phyloP scores from a whole-genome alignment of 2,113 vertebrate genomes.

The Solenodon paradoxus region DNA sequence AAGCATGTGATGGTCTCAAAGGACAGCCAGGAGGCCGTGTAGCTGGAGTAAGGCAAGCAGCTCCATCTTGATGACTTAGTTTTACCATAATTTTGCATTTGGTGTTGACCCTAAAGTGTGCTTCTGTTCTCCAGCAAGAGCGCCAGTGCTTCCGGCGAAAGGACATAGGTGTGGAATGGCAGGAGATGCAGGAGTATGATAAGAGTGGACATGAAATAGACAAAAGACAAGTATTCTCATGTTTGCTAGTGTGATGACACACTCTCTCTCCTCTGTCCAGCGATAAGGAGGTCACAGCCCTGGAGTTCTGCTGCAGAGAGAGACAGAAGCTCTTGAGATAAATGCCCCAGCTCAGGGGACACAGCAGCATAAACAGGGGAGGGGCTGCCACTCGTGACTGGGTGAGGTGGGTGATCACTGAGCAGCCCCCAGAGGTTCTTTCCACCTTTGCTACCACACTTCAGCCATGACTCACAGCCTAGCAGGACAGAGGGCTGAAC shows the following conservation, averaged over 20 bases:
- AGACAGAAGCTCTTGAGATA: neutral
- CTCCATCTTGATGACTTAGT: neutral
- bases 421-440: neutral
- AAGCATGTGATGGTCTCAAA: fast-evolving
- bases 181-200: slow-evolving; percentile 72
- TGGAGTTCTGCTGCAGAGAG: slow-evolving; percentile 38
- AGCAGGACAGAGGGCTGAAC: too few relatives aligned
- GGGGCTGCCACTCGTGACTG: neutral
- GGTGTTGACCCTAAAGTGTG: neutral
- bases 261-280: slow-evolving; percentile 62
- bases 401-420: fast-evolving
- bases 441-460: neutral
- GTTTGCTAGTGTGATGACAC: slow-evolving; percentile 70
- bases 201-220: slow-evolving; percentile 65
- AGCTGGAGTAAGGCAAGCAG: neutral
- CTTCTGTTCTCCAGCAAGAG: slow-evolving; percentile 52
- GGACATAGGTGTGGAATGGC: slow-evolving; percentile 68
- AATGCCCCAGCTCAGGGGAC: neutral
- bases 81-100: neutral
- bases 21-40: neutral
- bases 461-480: neutral
- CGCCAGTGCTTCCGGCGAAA: slow-evolving; percentile 55
- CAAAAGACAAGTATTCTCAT: slow-evolving; percentile 74
- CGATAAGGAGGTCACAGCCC: slow-evolving; percentile 70
- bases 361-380: neutral